Evolutionary conservation across 1,140 invertebrate species (phyloP).

Genomic region (Zaprionus nigranus): DNA sequence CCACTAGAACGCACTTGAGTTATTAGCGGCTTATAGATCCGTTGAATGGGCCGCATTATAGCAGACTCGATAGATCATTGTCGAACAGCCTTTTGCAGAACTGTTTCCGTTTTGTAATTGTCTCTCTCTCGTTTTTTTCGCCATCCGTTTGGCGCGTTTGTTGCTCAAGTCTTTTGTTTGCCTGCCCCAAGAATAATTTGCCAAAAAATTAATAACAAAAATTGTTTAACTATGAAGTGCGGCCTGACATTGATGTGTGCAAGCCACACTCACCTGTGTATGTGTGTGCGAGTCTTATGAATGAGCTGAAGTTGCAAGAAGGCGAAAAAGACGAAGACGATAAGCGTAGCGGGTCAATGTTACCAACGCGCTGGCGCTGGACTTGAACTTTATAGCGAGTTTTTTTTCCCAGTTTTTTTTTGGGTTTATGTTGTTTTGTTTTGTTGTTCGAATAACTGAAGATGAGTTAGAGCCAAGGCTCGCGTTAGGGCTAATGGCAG

Average conservation of each 20-base stretch:
- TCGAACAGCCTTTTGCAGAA: slow-evolving; percentile 42
- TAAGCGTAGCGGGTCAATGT: slow-evolving; percentile 53
- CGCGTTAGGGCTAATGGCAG: slow-evolving; percentile 36
- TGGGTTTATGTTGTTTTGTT: slow-evolving; percentile 19
- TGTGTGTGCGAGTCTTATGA: slow-evolving; percentile 33
- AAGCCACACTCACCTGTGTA: neutral
- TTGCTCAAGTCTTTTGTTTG: slow-evolving; percentile 61
- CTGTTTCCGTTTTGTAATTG: slow-evolving; percentile 76
- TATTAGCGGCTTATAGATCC: slow-evolving; percentile 65
- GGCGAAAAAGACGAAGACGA: neutral
- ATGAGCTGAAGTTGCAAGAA: slow-evolving; percentile 38
- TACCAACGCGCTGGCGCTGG: slow-evolving; percentile 34
- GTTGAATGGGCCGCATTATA: slow-evolving; percentile 30
- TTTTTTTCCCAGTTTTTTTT: slow-evolving; percentile 28
- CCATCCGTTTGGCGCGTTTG: slow-evolving; percentile 52
- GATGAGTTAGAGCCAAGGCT: slow-evolving; percentile 42
- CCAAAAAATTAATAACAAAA: slow-evolving; percentile 40
- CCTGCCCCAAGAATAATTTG: slow-evolving; percentile 46
- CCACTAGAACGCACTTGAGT: slow-evolving; percentile 62
- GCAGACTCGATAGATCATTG: slow-evolving; percentile 40
- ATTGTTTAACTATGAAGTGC: slow-evolving; percentile 30
- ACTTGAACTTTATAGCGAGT: slow-evolving; percentile 72
- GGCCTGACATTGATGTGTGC: slow-evolving; percentile 41
- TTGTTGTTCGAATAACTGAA: slow-evolving; percentile 27
- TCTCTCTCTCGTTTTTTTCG: slow-evolving; percentile 37